These are phyloP conservation scores for Pseudochirops cupreus DNA, from an alignment of 2,797 vertebrate genomes.

Conservation along the genomic window DNA sequence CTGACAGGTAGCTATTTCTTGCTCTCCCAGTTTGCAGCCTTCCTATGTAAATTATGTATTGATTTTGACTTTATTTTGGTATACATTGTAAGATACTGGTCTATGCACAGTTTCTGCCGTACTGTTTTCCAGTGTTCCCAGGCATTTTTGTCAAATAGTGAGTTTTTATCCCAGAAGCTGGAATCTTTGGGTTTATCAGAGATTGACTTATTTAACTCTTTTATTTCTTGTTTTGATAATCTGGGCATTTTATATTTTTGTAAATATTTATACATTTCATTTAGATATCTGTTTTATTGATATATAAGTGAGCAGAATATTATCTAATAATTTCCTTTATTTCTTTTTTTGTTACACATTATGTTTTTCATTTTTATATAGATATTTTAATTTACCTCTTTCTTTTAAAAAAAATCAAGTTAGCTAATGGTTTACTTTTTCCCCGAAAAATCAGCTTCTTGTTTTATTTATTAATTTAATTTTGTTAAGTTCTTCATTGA, in stretches of 20 bases:
- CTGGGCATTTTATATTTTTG: not conserved
- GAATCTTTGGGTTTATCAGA: too few relatives aligned
- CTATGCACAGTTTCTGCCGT: too few relatives aligned
- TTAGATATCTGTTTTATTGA: not conserved
- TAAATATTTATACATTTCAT: not conserved
- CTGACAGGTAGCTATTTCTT: too few relatives aligned
- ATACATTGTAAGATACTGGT: too few relatives aligned
- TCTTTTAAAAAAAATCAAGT: not conserved
- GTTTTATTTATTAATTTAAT: not conserved
- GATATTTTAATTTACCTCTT: not conserved
- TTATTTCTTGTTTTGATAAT: not conserved
- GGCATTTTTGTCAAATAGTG: too few relatives aligned
- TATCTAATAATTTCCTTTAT: not conserved
- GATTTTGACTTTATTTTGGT: too few relatives aligned
- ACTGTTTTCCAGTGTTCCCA: too few relatives aligned
- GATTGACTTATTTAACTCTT: not conserved
- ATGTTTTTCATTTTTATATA: not conserved
- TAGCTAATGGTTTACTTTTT: not conserved
- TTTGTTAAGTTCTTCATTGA: not conserved
- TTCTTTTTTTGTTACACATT: not conserved
- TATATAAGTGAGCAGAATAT: not conserved
- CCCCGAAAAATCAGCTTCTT: not conserved
- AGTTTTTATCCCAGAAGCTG: too few relatives aligned
- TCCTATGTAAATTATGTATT: too few relatives aligned
- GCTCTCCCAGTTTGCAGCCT: too few relatives aligned